These are phyloP conservation scores for Orius insidiosus DNA, from an alignment of 1,140 invertebrate genomes.

Conservation along the genomic window DNA sequence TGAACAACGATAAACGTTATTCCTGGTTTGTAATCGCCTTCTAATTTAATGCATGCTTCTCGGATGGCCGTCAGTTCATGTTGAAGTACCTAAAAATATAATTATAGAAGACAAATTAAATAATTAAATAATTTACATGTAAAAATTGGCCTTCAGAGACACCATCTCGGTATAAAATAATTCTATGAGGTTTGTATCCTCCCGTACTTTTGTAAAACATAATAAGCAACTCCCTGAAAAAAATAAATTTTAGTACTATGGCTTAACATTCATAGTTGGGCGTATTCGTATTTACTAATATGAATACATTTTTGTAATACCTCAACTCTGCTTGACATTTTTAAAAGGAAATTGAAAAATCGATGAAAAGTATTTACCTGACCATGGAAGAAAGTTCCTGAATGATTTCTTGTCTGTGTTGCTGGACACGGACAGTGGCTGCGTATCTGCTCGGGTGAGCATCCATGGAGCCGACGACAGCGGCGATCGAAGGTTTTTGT, in stretches of 20 bases:
- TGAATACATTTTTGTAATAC: too few relatives aligned
- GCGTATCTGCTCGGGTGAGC: constrained; percentile 98
- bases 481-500: constrained; percentile 98
- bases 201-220: constrained; percentile 96
- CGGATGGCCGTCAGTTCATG: constrained; percentile 96
- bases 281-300: too few relatives aligned
- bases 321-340: too few relatives aligned
- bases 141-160: constrained; percentile 82
- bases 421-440: constrained; percentile 95
- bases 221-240: constrained; percentile 65
- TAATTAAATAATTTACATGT: too few relatives aligned
- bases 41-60: constrained; percentile 96
- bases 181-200: constrained; percentile 87
- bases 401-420: constrained; percentile 96
- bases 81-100: constrained; percentile 81
- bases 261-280: too few relatives aligned
- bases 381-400: constrained; percentile 98
- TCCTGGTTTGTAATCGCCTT: constrained; percentile 94
- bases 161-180: constrained; percentile 93
- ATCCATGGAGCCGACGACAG: constrained; percentile 98
- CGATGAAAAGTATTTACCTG: too few relatives aligned
- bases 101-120: too few relatives aligned
- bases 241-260: too few relatives aligned
- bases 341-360: too few relatives aligned
- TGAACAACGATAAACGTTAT: constrained; percentile 99